Conservation (phyloP, 2,888 invertebrate species). For the Athalia rosae region DNA sequence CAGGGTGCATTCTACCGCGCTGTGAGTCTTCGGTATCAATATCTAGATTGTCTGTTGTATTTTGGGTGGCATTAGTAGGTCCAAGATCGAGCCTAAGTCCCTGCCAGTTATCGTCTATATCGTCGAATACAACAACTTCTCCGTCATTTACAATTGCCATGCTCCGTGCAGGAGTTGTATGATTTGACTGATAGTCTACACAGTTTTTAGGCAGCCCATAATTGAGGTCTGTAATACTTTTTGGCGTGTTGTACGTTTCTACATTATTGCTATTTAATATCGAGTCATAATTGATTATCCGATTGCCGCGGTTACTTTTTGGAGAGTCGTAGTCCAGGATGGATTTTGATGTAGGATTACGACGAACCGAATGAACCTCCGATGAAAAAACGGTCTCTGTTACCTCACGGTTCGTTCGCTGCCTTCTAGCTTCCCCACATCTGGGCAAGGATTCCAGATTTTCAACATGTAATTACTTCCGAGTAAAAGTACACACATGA, state of each 20-base stretch:
- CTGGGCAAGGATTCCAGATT: constrained; percentile 59
- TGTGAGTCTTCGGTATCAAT: constrained; percentile 64
- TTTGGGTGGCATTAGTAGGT: constrained; percentile 60
- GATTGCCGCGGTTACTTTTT: constrained; percentile 66
- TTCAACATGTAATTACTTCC: not conserved
- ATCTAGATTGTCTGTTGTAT: constrained; percentile 58
- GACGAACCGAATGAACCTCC: constrained; percentile 78
- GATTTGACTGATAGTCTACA: constrained; percentile 70
- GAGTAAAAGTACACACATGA: not conserved
- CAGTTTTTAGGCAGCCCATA: constrained; percentile 70
- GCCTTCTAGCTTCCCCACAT: constrained; percentile 72
- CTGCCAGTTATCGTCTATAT: constrained; percentile 89
- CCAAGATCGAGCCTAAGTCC: constrained; percentile 73
- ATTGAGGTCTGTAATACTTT: constrained; percentile 71
- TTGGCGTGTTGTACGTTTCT: constrained; percentile 68
- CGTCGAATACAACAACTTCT: constrained; percentile 91
- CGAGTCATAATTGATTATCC: constrained; percentile 69
- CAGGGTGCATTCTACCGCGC: constrained; percentile 66
- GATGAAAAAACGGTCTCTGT: constrained; percentile 80
- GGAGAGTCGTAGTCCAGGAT: constrained; percentile 71
- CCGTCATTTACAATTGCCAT: constrained; percentile 80
- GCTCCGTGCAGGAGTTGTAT: constrained; percentile 70
- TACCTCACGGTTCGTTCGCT: constrained; percentile 75
- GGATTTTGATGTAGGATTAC: constrained; percentile 70
- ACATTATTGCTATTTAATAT: constrained; percentile 73